Conservation (phyloP, 1,140 invertebrate species). For the Mercenaria mercenaria region DNA sequence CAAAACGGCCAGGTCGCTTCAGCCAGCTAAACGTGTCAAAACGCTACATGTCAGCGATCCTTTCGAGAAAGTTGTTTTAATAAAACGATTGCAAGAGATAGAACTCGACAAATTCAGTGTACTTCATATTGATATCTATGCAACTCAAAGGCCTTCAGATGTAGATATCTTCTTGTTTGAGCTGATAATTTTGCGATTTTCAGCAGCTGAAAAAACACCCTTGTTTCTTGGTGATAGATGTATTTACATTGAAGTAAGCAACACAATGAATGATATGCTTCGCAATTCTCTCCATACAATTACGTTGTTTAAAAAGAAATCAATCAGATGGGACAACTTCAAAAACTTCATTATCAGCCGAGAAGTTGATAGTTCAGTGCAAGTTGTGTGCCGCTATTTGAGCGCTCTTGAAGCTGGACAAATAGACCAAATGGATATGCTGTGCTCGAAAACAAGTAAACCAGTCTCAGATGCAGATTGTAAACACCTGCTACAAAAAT, state of each 20-base stretch:
- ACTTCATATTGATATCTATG: conserved; percentile 70
- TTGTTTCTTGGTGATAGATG: conserved; percentile 11
- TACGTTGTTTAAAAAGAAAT: conserved; percentile 57
- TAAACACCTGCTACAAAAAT: conserved; percentile 47
- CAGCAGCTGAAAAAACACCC: conserved; percentile 21
- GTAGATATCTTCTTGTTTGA: conserved; percentile 72
- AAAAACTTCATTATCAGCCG: conserved; percentile 34
- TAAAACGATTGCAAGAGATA: conserved; percentile 19
- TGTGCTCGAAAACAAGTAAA: not conserved
- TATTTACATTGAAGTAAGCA: conserved; percentile 74
- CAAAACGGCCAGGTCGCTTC: not conserved
- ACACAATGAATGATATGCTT: conserved; percentile 67
- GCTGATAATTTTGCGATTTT: conserved; percentile 57
- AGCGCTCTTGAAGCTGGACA: conserved; percentile 30
- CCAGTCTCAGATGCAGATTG: conserved; percentile 56
- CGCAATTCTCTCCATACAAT: conserved; percentile 60
- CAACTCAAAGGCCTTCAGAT: conserved; percentile 31
- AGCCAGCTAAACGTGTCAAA: not conserved
- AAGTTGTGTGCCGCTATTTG: conserved; percentile 72
- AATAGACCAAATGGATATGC: conserved; percentile 65
- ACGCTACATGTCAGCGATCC: conserved; percentile 68
- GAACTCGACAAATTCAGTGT: conserved; percentile 37
- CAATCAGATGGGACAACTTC: conserved; percentile 65
- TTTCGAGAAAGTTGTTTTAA: not conserved
- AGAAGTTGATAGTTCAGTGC: conserved; percentile 71